Percentiles rank a stretch among this genome's conserved stretches.
Conservation (phyloP, 2,797 vertebrate species). For the Dallia pectoralis region DNA sequence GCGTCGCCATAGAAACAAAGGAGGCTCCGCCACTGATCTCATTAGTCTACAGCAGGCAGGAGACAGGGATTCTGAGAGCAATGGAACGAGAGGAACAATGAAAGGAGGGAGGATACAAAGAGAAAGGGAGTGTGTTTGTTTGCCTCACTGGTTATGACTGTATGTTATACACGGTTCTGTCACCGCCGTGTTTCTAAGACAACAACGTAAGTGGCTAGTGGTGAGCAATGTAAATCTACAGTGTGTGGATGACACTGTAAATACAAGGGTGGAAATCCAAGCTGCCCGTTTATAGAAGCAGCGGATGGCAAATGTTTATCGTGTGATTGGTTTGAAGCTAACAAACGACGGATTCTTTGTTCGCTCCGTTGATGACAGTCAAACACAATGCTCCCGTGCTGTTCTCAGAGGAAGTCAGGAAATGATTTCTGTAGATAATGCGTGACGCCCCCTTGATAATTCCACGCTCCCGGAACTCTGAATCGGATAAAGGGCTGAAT, state of each 20-base stretch:
- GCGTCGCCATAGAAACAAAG: constrained; percentile 84
- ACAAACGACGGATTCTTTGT: neutral
- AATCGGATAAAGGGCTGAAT: neutral
- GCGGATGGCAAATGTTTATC: neutral
- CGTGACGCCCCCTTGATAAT: neutral
- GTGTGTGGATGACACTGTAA: neutral
- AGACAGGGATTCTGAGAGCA: constrained; percentile 28
- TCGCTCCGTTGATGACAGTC: neutral
- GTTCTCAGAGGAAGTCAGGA: neutral
- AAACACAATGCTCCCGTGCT: neutral
- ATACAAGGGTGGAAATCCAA: neutral
- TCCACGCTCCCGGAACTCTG: neutral
- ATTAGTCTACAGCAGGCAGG: constrained; percentile 56
- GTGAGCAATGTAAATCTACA: neutral
- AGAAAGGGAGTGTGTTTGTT: neutral
- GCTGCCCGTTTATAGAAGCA: neutral
- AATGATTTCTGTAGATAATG: neutral
- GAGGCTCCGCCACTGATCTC: constrained; percentile 63
- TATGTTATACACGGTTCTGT: too few relatives aligned
- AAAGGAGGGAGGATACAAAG: constrained; percentile 11
- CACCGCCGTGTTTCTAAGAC: too few relatives aligned
- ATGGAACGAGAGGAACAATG: constrained; percentile 22
- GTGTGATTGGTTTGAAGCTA: neutral
- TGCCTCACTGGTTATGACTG: neutral
- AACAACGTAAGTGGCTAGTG: too few relatives aligned